Percentiles rank a stretch among this genome's conserved stretches.
These are phyloP conservation scores for Nyctibius grandis DNA, from an alignment of 2,797 vertebrate species.

Conservation along the genomic window DNA sequence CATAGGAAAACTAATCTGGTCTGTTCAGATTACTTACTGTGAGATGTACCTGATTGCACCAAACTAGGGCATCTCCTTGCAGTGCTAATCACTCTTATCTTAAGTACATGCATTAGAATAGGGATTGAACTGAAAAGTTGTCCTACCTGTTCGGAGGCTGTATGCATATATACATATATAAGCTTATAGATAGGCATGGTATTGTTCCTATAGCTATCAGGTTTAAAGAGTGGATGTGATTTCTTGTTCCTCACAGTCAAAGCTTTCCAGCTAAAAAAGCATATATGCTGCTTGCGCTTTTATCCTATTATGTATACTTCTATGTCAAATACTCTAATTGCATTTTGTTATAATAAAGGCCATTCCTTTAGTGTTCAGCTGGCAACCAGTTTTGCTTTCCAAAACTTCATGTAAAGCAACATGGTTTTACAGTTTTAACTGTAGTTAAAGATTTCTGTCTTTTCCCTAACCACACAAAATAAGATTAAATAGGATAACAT, in stretches of 20 bases:
- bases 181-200: not conserved
- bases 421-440: not conserved
- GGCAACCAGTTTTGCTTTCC: not conserved
- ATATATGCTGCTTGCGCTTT: not conserved
- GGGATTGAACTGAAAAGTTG: conserved; percentile 5
- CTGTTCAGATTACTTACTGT: conserved; percentile 8
- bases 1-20: conserved; percentile 46
- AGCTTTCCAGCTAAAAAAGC: not conserved
- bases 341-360: not conserved
- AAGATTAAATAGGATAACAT: conserved; percentile 48
- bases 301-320: not conserved
- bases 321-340: too few species aligned
- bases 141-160: not conserved
- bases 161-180: not conserved
- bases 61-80: conserved; percentile 29
- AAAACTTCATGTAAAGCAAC: not conserved
- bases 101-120: not conserved
- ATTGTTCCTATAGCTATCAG: not conserved
- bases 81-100: conserved; percentile 12
- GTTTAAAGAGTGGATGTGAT: not conserved
- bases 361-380: not conserved
- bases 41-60: not conserved
- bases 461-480: not conserved
- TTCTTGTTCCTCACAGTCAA: not conserved
- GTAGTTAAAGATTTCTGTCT: not conserved